These are phyloP conservation scores for Drosophila ananassae DNA, from an alignment of 1,140 invertebrate genomes.

Conservation along the genomic window DNA sequence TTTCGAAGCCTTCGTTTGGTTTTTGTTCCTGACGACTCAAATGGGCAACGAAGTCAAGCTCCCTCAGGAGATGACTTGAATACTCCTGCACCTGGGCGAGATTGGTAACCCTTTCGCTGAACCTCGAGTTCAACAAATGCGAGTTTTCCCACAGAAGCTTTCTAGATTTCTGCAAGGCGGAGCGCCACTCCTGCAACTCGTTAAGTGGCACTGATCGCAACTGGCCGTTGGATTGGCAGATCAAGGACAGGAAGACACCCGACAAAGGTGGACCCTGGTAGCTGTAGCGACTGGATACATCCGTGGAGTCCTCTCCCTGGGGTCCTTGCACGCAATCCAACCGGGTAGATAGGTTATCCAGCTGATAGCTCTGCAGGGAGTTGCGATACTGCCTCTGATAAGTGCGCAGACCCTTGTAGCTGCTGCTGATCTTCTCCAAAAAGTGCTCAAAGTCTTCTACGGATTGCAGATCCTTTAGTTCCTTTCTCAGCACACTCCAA, in stretches of 20 bases:
- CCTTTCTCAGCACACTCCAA: slow-evolving; percentile 20
- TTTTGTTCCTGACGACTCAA: slow-evolving; percentile 28
- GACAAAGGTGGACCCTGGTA: slow-evolving; percentile 65
- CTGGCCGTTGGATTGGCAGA: slow-evolving; percentile 66
- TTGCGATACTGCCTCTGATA: slow-evolving; percentile 54
- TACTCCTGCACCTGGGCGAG: slow-evolving; percentile 12
- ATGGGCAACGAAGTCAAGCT: slow-evolving; percentile 52
- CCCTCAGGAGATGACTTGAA: slow-evolving; percentile 51
- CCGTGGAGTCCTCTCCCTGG: slow-evolving; percentile 19
- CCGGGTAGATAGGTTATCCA: slow-evolving; percentile 64
- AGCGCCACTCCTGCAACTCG: slow-evolving; percentile 66
- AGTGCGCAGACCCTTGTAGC: slow-evolving; percentile 63
- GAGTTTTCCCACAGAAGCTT: slow-evolving; percentile 74
- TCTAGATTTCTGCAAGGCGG: slow-evolving; percentile 50
- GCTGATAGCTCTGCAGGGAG: slow-evolving; percentile 53
- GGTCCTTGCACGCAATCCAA: slow-evolving; percentile 44
- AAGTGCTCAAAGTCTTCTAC: slow-evolving; percentile 24
- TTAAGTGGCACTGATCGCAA: slow-evolving; percentile 66
- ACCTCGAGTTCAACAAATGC: slow-evolving; percentile 17
- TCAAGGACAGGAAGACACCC: slow-evolving; percentile 43
- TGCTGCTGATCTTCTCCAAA: slow-evolving; percentile 42
- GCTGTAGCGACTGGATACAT: slow-evolving; percentile 49
- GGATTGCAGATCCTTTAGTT: slow-evolving; percentile 15
- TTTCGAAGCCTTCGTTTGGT: slow-evolving; percentile 47
- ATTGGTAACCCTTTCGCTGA: slow-evolving; percentile 36